Percentiles rank a stretch among this genome's conserved stretches.
Evolutionary conservation across 1,140 invertebrate genomes (phyloP).

Genomic region (Gonioctena quinquepunctata): DNA sequence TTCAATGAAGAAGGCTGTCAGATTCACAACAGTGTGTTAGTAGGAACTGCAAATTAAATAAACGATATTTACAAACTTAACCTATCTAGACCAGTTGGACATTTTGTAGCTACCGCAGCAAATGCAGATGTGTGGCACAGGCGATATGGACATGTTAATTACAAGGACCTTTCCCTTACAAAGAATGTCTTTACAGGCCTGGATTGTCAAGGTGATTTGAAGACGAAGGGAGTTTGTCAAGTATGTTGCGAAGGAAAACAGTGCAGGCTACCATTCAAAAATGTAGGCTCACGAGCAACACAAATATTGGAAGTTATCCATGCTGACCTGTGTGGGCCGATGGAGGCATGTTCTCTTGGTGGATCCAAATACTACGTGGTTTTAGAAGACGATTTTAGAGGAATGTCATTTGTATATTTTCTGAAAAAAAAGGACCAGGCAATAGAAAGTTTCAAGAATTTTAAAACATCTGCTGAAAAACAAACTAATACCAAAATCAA

Average conservation of each 20-base stretch:
- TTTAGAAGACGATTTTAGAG: slow-evolving; percentile 53
- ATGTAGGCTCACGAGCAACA: slow-evolving; percentile 28
- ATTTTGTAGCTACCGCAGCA: slow-evolving; percentile 27
- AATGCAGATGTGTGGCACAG: slow-evolving; percentile 35
- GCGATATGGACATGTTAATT: slow-evolving; percentile 45
- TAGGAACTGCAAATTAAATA: slow-evolving; percentile 5
- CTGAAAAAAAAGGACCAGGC: slow-evolving; percentile 47
- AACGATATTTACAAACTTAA: slow-evolving; percentile 18
- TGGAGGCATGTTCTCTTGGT: slow-evolving; percentile 19
- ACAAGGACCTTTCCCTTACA: slow-evolving; percentile 24
- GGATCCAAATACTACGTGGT: slow-evolving; percentile 42
- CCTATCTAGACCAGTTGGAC: slow-evolving; percentile 5
- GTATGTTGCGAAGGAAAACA: slow-evolving; percentile 45
- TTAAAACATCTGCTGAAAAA: slow-evolving; percentile 42
- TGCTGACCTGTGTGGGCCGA: background rate
- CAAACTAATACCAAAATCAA: slow-evolving; percentile 45
- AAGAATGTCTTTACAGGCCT: slow-evolving; percentile 27
- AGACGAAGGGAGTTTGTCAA: slow-evolving; percentile 41
- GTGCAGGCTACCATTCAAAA: slow-evolving; percentile 39
- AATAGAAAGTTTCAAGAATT: slow-evolving; percentile 38
- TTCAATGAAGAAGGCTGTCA: slow-evolving; percentile 26
- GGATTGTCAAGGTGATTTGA: slow-evolving; percentile 5
- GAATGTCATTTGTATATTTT: slow-evolving; percentile 50
- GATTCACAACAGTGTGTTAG: slow-evolving; percentile 25
- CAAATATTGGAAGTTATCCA: slow-evolving; percentile 45